phyloP scores from a whole-genome alignment of 1,140 invertebrate genomes.

The Macrotrachela quadricornifera region DNA sequence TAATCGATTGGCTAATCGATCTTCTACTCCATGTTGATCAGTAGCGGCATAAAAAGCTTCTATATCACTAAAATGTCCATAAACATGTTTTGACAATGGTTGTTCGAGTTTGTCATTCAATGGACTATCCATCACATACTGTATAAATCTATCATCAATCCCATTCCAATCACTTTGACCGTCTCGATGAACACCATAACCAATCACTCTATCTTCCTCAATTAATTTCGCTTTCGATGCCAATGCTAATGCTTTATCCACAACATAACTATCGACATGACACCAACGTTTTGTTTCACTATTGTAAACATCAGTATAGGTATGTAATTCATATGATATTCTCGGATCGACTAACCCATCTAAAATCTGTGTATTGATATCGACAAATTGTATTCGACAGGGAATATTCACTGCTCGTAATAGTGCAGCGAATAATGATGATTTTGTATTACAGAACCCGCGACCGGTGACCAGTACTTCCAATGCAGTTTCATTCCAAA shows the following conservation, averaged over 20 bases:
- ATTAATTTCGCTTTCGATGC: background rate
- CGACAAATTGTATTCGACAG: background rate
- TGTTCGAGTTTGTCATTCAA: background rate
- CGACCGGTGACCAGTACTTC: background rate
- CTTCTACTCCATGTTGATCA: background rate
- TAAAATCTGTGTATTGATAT: background rate
- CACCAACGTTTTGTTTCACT: background rate
- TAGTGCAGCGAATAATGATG: background rate
- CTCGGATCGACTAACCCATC: background rate
- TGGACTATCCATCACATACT: background rate
- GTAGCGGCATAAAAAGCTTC: background rate
- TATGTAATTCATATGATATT: background rate
- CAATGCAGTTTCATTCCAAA: background rate
- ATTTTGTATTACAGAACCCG: slow-evolving; percentile 1
- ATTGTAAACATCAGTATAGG: background rate
- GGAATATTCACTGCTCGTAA: background rate
- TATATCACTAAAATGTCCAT: background rate
- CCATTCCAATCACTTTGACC: slow-evolving; percentile 5
- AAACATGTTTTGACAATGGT: background rate
- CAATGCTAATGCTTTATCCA: background rate
- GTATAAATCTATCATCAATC: background rate
- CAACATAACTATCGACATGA: slow-evolving; percentile 1
- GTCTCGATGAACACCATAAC: background rate
- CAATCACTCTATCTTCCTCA: background rate
- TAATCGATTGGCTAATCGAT: no score